Base-by-base conservation (phyloP, 2,888 invertebrate species). In the Cheilosia soror region DNA sequence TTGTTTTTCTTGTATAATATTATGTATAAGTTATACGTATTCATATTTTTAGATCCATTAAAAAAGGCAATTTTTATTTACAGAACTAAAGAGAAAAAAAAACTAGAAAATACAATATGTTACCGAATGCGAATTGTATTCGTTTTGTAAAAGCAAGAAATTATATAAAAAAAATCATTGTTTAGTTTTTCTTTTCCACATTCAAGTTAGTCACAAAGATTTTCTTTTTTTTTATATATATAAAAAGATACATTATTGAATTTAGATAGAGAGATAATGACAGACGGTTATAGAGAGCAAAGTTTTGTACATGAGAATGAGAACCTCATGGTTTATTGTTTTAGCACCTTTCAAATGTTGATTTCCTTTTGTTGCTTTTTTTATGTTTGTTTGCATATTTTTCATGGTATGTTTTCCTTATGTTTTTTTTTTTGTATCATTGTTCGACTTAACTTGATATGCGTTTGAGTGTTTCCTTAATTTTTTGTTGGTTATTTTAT, bases 51-150 rank as follows among this genome's bases (percentile, higher is more conserved):
- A 53, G 55, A 44, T 40, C 31, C 7, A 66, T 33, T 58, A 80
- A 68, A 72, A 82, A 76, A 82, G 9, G 9, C 7, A 27, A 9
- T 13, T 51, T 51, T 40, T 88, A 82, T 85, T 71, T 85, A 87
- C 84, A 79, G 33, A 78, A 87, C 65, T 76, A 81, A 87, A 86
- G 71, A 81, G 75, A 87, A 69, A 71, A 78, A 75, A 79, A 78
- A 84, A 69, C 81, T 86, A 80, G 78, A 73, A 81, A 83, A 85
- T 80, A 87, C 73, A 77, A 76, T 82, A 71, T 57, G 62, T 78
- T 79, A 60, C 25, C 72, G 76, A 76, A 88, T 81, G 87, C 88
- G 87, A 79, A 68, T 76, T 63, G 27, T 33, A 55, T 69, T 77
- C 72, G 42, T 78, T 71, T 77, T 13, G 31, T 75, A 49, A 68